phyloP scores from a whole-genome alignment of 2,797 vertebrate genomes.

The Nyctalus aviator region DNA sequence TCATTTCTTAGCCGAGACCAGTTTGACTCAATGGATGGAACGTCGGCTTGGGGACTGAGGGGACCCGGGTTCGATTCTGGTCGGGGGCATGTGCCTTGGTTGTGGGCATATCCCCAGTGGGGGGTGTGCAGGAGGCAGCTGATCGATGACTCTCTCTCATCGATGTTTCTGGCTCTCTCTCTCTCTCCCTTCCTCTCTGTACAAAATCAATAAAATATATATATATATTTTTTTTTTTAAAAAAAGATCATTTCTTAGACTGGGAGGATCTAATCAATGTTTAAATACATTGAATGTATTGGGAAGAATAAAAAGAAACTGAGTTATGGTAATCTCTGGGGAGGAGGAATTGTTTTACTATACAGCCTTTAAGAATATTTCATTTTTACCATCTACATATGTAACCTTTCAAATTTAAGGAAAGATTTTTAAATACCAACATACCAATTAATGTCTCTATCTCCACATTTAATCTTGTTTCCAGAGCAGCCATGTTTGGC shows the following conservation, averaged over 20 bases:
- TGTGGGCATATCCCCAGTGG: too few relatives aligned
- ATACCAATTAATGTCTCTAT: neutral
- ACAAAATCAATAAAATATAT: too few relatives aligned
- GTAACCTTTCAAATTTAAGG: slow-evolving; percentile 37
- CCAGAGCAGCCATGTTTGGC: slow-evolving; percentile 57
- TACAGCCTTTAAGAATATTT: neutral
- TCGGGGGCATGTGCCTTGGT: too few relatives aligned
- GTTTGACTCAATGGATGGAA: too few relatives aligned
- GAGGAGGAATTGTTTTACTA: neutral
- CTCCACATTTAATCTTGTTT: neutral
- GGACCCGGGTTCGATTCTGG: too few relatives aligned
- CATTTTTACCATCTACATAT: slow-evolving; percentile 27
- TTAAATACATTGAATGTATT: neutral
- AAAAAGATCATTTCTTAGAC: neutral
- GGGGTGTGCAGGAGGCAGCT: too few relatives aligned
- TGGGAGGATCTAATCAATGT: neutral
- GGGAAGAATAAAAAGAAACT: slow-evolving; percentile 21
- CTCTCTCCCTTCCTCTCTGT: too few relatives aligned
- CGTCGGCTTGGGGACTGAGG: too few relatives aligned
- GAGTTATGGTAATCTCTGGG: neutral
- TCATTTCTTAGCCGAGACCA: slow-evolving; percentile 3
- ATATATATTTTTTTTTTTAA: too few relatives aligned
- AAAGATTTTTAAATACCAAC: slow-evolving; percentile 51
- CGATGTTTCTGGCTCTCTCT: too few relatives aligned
- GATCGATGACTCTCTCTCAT: too few relatives aligned